Percentiles rank a stretch among this genome's conserved stretches.
Conservation (phyloP, 2,888 invertebrate genomes). For the Machimus rusticus region DNA sequence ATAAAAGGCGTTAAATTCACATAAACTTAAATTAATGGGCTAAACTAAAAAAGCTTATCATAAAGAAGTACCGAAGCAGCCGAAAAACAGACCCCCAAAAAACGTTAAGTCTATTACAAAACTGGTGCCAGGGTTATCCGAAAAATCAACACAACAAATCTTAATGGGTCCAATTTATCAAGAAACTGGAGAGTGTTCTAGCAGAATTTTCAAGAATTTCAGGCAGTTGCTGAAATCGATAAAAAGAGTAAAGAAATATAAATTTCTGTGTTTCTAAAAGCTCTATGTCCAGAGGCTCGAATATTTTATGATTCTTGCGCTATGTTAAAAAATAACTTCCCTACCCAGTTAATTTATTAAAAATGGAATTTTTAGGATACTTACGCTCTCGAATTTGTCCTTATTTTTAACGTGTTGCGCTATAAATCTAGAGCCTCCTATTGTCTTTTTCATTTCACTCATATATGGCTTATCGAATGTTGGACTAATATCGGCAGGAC, state of each 20-base stretch:
- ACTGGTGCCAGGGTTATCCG: too few species aligned
- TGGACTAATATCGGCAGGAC: slow-evolving; percentile 73
- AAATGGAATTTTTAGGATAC: slow-evolving; percentile 61
- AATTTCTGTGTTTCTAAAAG: background rate
- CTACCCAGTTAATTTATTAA: background rate
- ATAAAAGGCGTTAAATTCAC: too few species aligned
- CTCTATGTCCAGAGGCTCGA: background rate
- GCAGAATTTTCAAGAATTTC: background rate
- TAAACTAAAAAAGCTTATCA: background rate
- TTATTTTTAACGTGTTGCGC: slow-evolving; percentile 95
- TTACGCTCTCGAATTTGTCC: slow-evolving; percentile 92
- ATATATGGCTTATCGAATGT: slow-evolving; percentile 83
- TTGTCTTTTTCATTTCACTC: slow-evolving; percentile 89
- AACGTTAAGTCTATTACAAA: too few species aligned
- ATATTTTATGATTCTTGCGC: background rate
- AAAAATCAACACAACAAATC: too few species aligned
- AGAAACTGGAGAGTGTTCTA: too few species aligned
- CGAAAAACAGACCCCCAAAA: too few species aligned
- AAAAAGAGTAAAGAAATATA: background rate
- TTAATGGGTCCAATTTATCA: too few species aligned
- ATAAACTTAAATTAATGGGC: background rate
- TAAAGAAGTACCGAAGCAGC: background rate
- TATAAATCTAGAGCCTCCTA: slow-evolving; percentile 91
- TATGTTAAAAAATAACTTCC: background rate
- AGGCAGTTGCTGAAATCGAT: background rate